Evolutionary conservation across 2,113 vertebrate species (phyloP).

Genomic region (Arizona elegans): DNA sequence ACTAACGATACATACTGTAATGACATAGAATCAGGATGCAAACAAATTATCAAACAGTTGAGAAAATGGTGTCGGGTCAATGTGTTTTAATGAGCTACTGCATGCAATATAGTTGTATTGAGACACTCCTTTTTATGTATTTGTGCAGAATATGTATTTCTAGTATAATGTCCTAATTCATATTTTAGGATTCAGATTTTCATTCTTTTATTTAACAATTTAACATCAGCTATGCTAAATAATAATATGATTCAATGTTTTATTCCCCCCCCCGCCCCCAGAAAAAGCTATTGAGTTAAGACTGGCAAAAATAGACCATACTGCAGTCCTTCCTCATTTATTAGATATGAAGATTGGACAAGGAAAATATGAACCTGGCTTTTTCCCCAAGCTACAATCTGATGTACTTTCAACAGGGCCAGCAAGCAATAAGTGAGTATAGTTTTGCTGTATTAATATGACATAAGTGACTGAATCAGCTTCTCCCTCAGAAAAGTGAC

Average conservation of each 20-base stretch:
- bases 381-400: constrained; percentile 93
- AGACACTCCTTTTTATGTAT: background rate
- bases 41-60: background rate
- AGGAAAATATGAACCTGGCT: constrained; percentile 95
- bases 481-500: background rate
- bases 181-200: background rate
- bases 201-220: background rate
- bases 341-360: constrained; percentile 99
- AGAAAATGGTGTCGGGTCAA: background rate
- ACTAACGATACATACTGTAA: background rate
- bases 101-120: background rate
- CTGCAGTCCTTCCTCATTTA: constrained; percentile 92
- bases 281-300: constrained; percentile 95
- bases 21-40: background rate
- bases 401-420: constrained; percentile 94
- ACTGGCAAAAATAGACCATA: constrained; percentile 95
- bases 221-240: background rate
- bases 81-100: background rate
- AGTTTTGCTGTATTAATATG: background rate
- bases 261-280: constrained; percentile 53
- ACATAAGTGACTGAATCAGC: background rate
- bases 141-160: background rate
- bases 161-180: background rate
- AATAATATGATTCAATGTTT: background rate
- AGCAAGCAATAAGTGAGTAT: constrained; percentile 90